Evolutionary conservation across 1,140 invertebrate genomes (phyloP), one percentile per base, ranked within the genome.

Genomic region (Akabosia matsudoensis): DNA sequence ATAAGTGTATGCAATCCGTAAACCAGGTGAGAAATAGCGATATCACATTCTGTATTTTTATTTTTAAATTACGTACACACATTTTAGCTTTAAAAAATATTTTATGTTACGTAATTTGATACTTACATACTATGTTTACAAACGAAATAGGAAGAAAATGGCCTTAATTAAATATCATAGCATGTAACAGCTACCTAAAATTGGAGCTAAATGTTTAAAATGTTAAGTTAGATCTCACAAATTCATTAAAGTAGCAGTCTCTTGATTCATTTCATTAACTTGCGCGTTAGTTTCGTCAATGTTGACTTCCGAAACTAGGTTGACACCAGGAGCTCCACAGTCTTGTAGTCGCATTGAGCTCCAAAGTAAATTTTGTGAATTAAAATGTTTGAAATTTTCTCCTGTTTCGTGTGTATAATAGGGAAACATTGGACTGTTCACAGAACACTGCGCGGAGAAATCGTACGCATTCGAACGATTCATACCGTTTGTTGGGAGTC

Each of bases 161-260:
- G n/a, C n/a, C n/a, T n/a, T n/a, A n/a, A n/a, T n/a, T n/a, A n/a
- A n/a, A n/a, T n/a, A n/a, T n/a, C n/a, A n/a, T n/a, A n/a, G n/a
- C n/a, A n/a, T n/a, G n/a, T n/a, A n/a, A n/a, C n/a, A n/a, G n/a
- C n/a, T n/a, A n/a, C n/a, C n/a, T n/a, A n/a, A n/a, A n/a, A n/a
- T n/a, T n/a, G n/a, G n/a, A n/a, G n/a, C n/a, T n/a, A n/a, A n/a
- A n/a, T n/a, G n/a, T n/a, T n/a, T 45, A 45, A 10, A 7, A 45
- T 45, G 18, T 10, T 45, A 18, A 45, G 7, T 45, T 18, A 7
- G 37, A 10, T 67, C 13, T 31, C 31, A 67, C 28, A 67, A 31
- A 67, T 67, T 67, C 3, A 67, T 67, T 30, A 67, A 67, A 31
- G 61, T 67, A 67, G 61, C 2, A 67, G 2, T 67, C 31, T 67